Evolutionary conservation across 1,140 invertebrate species (phyloP).

Genomic region (Drosophila bocqueti): DNA sequence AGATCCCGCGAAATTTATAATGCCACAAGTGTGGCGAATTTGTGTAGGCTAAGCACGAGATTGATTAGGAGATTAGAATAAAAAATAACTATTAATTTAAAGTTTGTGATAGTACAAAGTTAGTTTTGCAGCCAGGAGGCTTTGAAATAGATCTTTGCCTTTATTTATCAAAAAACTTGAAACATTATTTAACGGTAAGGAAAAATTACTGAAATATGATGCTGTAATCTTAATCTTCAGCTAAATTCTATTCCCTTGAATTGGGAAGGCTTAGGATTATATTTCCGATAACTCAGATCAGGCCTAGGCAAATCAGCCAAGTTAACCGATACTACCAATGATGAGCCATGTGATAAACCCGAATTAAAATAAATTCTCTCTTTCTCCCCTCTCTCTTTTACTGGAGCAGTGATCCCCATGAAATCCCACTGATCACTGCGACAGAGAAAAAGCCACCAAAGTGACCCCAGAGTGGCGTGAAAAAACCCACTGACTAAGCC

Average conservation of each 20-base stretch:
- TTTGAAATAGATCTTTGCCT: background rate
- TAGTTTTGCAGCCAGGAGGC: too few species aligned
- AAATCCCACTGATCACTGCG: conserved; percentile 45
- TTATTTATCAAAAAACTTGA: background rate
- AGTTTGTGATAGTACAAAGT: background rate
- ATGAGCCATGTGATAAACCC: conserved; percentile 25
- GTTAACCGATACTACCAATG: background rate
- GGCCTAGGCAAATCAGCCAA: background rate
- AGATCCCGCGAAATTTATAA: conserved; percentile 20
- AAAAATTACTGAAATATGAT: background rate
- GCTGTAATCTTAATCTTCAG: too few species aligned
- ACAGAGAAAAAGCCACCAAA: conserved; percentile 39
- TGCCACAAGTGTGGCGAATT: conserved; percentile 11
- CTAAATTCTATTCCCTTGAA: background rate
- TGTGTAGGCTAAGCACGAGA: background rate
- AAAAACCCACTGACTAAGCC: conserved; percentile 74
- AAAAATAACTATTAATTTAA: background rate
- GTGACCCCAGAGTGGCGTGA: conserved; percentile 37
- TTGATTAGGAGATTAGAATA: background rate
- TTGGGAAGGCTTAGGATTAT: background rate
- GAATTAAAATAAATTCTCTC: conserved; percentile 17
- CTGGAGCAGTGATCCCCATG: conserved; percentile 24
- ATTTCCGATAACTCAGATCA: background rate
- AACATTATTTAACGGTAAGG: background rate
- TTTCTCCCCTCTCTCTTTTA: background rate